Conservation (phyloP, 64 coral and sea anemone species). For the Stichodactyla helianthus region DNA sequence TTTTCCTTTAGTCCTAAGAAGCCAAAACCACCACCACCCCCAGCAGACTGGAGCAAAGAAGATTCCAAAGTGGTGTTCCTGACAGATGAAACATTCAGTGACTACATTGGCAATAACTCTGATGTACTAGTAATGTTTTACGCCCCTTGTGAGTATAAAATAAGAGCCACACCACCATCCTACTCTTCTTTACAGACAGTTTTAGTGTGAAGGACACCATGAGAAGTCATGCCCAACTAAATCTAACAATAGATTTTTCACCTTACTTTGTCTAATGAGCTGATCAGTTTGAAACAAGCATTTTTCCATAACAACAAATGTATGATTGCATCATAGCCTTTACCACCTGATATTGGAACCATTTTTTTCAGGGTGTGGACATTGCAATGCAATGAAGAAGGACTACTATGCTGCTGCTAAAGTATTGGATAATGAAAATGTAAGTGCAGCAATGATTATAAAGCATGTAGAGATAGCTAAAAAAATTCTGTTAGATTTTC, state of each 20-base stretch:
- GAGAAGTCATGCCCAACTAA: too few species aligned
- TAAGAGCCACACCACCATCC: too few species aligned
- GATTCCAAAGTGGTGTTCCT: slow-evolving; percentile 79
- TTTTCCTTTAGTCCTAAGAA: slow-evolving; percentile 61
- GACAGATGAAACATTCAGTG: slow-evolving; percentile 60
- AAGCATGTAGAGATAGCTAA: too few species aligned
- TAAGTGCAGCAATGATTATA: slow-evolving; percentile 13
- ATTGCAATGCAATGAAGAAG: slow-evolving; percentile 81
- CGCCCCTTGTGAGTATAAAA: slow-evolving; percentile 68
- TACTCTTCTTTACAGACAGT: too few species aligned
- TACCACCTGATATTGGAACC: neutral
- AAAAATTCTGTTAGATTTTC: too few species aligned
- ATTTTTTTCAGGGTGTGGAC: slow-evolving; percentile 64
- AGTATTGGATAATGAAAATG: slow-evolving; percentile 62
- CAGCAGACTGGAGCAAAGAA: slow-evolving; percentile 92
- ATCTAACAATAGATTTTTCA: too few species aligned
- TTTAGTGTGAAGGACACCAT: too few species aligned
- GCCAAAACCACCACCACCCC: slow-evolving; percentile 58
- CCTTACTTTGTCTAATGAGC: too few species aligned
- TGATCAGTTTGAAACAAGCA: too few species aligned
- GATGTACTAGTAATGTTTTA: slow-evolving; percentile 92
- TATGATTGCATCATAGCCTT: neutral
- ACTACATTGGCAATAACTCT: slow-evolving; percentile 54
- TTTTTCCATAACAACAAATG: too few species aligned
- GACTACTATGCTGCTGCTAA: slow-evolving; percentile 75